phyloP scores from a whole-genome alignment of 2,888 invertebrate species.

The Nebria brevicollis region DNA sequence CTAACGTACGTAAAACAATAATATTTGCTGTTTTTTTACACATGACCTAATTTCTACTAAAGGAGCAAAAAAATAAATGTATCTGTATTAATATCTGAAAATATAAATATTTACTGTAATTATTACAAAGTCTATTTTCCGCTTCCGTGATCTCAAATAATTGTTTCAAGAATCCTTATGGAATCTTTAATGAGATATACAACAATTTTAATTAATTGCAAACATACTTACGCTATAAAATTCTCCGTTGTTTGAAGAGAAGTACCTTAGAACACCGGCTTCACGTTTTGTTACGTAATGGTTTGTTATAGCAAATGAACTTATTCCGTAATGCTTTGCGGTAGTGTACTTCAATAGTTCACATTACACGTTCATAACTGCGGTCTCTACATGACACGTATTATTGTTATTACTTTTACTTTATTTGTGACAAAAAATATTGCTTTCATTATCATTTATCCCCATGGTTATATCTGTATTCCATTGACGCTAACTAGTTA shows the following conservation, averaged over 20 bases:
- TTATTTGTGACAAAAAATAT: background rate
- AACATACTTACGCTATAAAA: background rate
- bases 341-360: background rate
- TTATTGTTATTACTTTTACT: background rate
- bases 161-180: too few relatives aligned
- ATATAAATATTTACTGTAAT: too few relatives aligned
- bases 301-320: background rate
- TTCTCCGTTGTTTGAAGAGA: background rate
- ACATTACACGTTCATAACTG: background rate
- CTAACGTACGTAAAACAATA: too few relatives aligned
- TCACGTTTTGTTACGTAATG: background rate
- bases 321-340: background rate
- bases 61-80: too few relatives aligned
- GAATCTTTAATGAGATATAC: too few relatives aligned
- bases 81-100: too few relatives aligned
- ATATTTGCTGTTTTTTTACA: too few relatives aligned
- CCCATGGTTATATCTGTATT: background rate
- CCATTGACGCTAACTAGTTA: background rate
- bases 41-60: too few relatives aligned
- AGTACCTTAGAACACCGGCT: background rate
- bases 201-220: too few relatives aligned
- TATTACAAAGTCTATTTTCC: too few relatives aligned
- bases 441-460: background rate
- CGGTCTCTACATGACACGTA: background rate
- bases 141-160: too few relatives aligned